Conservation (phyloP, 2,888 invertebrate genomes). For the Ischnus inquisitorius region DNA sequence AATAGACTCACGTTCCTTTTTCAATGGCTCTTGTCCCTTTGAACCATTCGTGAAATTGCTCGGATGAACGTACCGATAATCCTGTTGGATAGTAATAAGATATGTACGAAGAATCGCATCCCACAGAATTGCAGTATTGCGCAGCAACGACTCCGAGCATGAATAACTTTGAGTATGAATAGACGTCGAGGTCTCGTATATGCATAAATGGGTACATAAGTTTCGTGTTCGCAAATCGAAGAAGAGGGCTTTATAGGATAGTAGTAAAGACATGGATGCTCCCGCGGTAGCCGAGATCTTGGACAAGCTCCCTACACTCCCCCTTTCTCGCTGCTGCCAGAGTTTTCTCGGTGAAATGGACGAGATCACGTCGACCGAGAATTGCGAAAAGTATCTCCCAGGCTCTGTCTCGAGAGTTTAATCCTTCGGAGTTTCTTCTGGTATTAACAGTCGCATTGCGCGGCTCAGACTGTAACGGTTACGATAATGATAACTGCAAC, state of each 20-base stretch:
- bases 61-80: constrained; percentile 29
- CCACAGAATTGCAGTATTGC: not conserved
- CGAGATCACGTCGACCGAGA: constrained; percentile 9
- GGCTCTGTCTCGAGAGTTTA: not conserved
- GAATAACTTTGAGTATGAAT: not conserved
- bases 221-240: too few species aligned
- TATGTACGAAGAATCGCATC: constrained; percentile 11
- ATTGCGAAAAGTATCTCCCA: constrained; percentile 24
- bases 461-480: constrained; percentile 61
- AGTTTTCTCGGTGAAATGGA: constrained; percentile 34
- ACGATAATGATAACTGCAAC: constrained; percentile 73
- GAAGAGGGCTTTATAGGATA: too few species aligned
- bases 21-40: constrained; percentile 1
- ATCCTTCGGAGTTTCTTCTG: constrained; percentile 4
- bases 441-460: constrained; percentile 1
- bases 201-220: too few species aligned
- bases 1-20: constrained; percentile 26
- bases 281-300: too few species aligned
- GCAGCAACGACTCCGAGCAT: constrained; percentile 4
- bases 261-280: too few species aligned
- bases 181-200: not conserved
- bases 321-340: not conserved
- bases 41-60: constrained; percentile 53
- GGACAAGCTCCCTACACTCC: too few species aligned
- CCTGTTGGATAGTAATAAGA: constrained; percentile 30